Percentiles rank a stretch among this genome's conserved stretches.
phyloP scores from a whole-genome alignment of 2,888 invertebrate species.

The Himalopsyche kuldschensis region DNA sequence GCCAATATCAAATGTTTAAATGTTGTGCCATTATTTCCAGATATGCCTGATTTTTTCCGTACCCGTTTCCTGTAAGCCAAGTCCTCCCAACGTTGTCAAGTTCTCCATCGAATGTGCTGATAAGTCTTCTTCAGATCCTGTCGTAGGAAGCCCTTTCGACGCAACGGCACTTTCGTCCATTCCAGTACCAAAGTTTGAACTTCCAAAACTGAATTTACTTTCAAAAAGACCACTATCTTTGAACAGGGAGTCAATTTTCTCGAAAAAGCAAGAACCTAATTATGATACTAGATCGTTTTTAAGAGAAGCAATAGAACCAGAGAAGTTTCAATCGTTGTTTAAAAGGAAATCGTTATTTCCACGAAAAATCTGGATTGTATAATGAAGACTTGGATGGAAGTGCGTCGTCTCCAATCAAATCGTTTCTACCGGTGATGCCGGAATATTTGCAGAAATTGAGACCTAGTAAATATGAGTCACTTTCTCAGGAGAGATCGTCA shows the following conservation, averaged over 20 bases:
- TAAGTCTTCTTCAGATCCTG: neutral
- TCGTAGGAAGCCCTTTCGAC: neutral
- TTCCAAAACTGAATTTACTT: neutral
- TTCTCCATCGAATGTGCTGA: slow-evolving; percentile 21
- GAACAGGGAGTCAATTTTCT: neutral
- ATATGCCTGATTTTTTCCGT: neutral
- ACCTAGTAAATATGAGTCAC: neutral
- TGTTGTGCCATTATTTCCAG: neutral
- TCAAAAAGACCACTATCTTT: neutral
- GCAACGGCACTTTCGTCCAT: neutral
- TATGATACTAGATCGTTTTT: neutral
- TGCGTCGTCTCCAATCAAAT: neutral
- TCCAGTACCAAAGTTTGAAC: neutral
- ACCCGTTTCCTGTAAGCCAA: neutral
- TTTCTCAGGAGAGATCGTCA: neutral
- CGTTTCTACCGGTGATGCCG: neutral
- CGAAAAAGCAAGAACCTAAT: neutral
- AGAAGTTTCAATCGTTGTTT: neutral
- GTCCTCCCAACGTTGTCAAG: neutral
- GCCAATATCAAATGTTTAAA: too few relatives aligned
- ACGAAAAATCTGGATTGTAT: neutral
- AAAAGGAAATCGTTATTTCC: neutral
- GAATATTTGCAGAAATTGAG: neutral
- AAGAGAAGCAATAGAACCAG: neutral
- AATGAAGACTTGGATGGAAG: neutral